Conservation (phyloP, 1,140 invertebrate genomes). For the Tetramorium simillimum region DNA sequence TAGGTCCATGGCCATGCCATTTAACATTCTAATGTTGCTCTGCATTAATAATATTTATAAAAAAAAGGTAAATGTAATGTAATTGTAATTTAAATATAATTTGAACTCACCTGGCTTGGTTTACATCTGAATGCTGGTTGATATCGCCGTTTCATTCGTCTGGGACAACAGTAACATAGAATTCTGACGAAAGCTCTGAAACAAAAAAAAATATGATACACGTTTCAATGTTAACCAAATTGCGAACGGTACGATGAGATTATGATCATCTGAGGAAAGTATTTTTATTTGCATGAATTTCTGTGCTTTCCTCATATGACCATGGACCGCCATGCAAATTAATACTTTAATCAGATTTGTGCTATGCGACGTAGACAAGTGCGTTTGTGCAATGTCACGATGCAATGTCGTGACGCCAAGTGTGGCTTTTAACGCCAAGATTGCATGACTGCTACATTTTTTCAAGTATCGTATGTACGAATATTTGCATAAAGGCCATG, state of each 20-base stretch:
- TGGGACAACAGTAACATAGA: slow-evolving; percentile 92
- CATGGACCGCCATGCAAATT: not conserved
- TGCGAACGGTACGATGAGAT: slow-evolving; percentile 25
- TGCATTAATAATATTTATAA: slow-evolving; percentile 9
- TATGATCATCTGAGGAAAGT: not conserved
- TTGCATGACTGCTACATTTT: slow-evolving; percentile 70
- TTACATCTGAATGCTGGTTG: slow-evolving; percentile 92
- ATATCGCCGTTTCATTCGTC: slow-evolving; percentile 91
- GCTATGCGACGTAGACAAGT: slow-evolving; percentile 10
- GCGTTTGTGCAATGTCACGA: slow-evolving; percentile 24
- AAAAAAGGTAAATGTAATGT: not conserved
- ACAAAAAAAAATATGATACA: slow-evolving; percentile 71
- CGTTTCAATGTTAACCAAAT: not conserved
- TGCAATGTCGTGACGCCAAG: slow-evolving; percentile 21
- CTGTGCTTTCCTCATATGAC: not conserved
- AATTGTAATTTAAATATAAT: not conserved
- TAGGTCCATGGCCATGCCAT: not conserved
- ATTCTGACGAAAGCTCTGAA: slow-evolving; percentile 93
- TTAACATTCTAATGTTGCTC: not conserved
- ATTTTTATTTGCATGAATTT: not conserved
- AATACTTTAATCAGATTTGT: slow-evolving; percentile 8
- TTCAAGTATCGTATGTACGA: slow-evolving; percentile 56
- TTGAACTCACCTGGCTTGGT: slow-evolving; percentile 90
- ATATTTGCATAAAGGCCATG: slow-evolving; percentile 69
- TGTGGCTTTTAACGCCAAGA: slow-evolving; percentile 52